These are phyloP conservation scores for Marmota monax DNA, from an alignment of 2,113 vertebrate genomes.

Conservation along the genomic window DNA sequence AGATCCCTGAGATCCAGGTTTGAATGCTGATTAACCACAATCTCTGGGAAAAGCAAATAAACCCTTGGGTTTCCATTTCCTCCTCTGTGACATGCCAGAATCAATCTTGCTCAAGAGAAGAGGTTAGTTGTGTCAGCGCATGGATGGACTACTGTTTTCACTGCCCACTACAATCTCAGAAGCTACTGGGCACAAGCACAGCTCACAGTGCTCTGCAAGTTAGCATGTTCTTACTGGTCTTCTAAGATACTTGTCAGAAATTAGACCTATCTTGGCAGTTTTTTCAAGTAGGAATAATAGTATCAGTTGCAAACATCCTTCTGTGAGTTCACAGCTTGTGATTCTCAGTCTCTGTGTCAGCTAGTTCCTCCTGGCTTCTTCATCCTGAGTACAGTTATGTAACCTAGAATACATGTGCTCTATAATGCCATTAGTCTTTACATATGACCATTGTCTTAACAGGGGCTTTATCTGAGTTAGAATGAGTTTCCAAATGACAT, in stretches of 20 bases:
- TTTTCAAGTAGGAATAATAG: not conserved
- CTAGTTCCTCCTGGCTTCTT: not conserved
- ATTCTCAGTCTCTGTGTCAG: not conserved
- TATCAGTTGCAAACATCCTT: not conserved
- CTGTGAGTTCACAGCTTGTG: not conserved
- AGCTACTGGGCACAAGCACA: not conserved
- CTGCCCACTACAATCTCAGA: not conserved
- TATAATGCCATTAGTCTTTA: not conserved
- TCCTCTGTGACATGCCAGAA: not conserved
- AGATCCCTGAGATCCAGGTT: constrained; percentile 45
- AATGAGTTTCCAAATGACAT: not conserved
- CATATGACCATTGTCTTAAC: not conserved
- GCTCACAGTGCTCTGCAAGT: not conserved
- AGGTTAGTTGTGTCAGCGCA: not conserved
- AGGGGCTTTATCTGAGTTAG: not conserved
- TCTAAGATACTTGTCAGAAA: not conserved
- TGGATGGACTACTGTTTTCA: not conserved
- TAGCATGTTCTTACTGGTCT: not conserved
- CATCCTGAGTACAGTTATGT: not conserved
- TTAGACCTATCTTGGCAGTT: not conserved
- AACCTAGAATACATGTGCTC: not conserved
- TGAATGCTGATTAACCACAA: constrained; percentile 52
- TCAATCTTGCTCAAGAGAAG: not conserved
- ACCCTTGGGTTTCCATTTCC: constrained; percentile 15
- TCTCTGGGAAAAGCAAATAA: constrained; percentile 31